A percentile compares a stretch with the other conserved stretches of the same genome.
These are phyloP conservation scores for Charaxes varanes DNA, from an alignment of 1,140 invertebrate species.

Conservation along the genomic window DNA sequence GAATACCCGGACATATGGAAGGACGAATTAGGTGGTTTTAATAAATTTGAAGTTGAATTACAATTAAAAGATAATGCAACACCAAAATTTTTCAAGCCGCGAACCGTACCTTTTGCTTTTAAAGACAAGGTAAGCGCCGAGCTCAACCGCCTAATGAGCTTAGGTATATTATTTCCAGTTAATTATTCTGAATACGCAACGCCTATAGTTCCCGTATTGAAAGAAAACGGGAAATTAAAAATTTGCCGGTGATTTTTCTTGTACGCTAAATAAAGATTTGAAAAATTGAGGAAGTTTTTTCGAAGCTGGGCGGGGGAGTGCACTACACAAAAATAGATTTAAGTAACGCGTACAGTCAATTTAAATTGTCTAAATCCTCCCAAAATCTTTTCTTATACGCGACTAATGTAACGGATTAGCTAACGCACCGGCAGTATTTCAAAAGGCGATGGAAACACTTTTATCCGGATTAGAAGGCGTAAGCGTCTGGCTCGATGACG, in stretches of 20 bases:
- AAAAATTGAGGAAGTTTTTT: constrained; percentile 29
- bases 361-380: constrained; percentile 29
- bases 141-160: constrained; percentile 17
- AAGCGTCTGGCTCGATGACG: constrained; percentile 28
- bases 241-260: constrained; percentile 30
- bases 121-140: constrained; percentile 22
- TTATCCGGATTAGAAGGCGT: constrained; percentile 33
- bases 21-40: constrained; percentile 30
- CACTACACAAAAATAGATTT: constrained; percentile 38
- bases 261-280: constrained; percentile 27
- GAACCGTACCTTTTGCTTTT: constrained; percentile 24
- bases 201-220: constrained; percentile 31
- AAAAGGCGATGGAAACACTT: constrained; percentile 40
- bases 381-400: constrained; percentile 37
- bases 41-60: constrained; percentile 28
- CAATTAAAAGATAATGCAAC: constrained; percentile 17
- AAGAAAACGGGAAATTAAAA: constrained; percentile 22
- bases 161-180: constrained; percentile 25
- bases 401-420: constrained; percentile 43
- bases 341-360: constrained; percentile 38
- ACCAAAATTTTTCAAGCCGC: constrained; percentile 30
- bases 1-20: constrained; percentile 18
- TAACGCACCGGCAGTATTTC: constrained; percentile 41
- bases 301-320: constrained; percentile 27
- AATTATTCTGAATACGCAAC: constrained; percentile 23